phyloP scores from a whole-genome alignment of 2,797 vertebrate genomes.

The Schizopygopsis malacanthus region DNA sequence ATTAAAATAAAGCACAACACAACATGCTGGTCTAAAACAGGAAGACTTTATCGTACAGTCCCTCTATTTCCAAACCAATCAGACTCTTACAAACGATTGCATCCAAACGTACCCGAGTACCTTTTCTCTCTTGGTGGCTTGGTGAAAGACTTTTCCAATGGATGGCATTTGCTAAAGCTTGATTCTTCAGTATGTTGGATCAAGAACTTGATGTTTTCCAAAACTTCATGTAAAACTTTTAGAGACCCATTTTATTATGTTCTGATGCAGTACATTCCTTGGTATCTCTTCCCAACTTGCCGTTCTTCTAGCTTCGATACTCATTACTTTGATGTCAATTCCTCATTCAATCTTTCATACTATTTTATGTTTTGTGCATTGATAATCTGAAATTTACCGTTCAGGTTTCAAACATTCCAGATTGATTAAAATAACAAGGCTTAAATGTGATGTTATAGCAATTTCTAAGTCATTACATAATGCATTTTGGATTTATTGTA shows the following conservation, averaged over 20 bases:
- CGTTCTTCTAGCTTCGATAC: constrained; percentile 26
- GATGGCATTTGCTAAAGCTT: not conserved
- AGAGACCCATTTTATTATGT: constrained; percentile 39
- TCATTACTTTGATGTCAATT: constrained; percentile 37
- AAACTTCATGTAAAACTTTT: constrained; percentile 26
- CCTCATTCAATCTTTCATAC: not conserved
- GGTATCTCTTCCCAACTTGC: not conserved
- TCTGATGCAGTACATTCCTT: constrained; percentile 51
- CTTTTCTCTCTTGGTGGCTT: constrained; percentile 16
- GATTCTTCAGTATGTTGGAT: constrained; percentile 16
- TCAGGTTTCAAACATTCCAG: not conserved
- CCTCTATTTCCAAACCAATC: constrained; percentile 28
- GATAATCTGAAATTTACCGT: constrained; percentile 13
- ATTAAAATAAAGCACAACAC: constrained; percentile 53
- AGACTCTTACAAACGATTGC: not conserved
- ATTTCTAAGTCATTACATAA: not conserved
- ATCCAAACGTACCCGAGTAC: not conserved
- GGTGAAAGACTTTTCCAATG: constrained; percentile 1
- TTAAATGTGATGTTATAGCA: constrained; percentile 19
- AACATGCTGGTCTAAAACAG: constrained; percentile 5
- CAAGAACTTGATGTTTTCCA: constrained; percentile 15
- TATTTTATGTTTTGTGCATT: constrained; percentile 23
- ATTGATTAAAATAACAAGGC: not conserved
- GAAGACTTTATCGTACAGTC: constrained; percentile 12
- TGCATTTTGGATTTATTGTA: not conserved